phyloP scores from a whole-genome alignment of 2,888 invertebrate genomes.

The Hemicrepidius hirtus region DNA sequence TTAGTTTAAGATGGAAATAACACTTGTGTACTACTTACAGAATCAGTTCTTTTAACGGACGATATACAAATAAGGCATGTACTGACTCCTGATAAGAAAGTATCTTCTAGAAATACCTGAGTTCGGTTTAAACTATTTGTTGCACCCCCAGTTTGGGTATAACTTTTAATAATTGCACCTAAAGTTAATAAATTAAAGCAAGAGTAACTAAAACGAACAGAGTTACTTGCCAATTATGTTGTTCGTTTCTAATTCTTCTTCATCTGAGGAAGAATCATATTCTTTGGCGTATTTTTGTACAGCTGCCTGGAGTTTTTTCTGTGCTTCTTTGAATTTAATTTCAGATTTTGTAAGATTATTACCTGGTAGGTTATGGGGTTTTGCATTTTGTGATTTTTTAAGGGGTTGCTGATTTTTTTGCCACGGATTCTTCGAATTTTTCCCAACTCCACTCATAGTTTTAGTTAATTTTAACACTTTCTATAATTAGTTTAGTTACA shows the following conservation, averaged over 20 bases:
- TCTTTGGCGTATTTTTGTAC: conserved; percentile 72
- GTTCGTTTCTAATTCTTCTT: conserved; percentile 73
- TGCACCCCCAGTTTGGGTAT: conserved; percentile 69
- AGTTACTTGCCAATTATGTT: conserved; percentile 71
- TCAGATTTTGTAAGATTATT: conserved; percentile 10
- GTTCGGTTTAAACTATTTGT: conserved; percentile 76
- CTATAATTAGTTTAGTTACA: no score
- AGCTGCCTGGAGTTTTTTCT: conserved; percentile 72
- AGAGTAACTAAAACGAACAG: no score
- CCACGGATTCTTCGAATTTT: conserved; percentile 27
- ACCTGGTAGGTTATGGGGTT: neutral
- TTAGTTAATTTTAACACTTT: no score
- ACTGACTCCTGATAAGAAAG: conserved; percentile 85
- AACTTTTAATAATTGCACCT: conserved; percentile 69
- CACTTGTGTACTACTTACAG: conserved; percentile 76
- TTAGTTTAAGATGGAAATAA: conserved; percentile 1
- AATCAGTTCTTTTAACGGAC: conserved; percentile 85
- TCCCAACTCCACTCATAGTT: conserved; percentile 42
- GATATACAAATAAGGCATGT: conserved; percentile 95
- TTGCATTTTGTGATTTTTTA: neutral
- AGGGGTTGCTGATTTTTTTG: conserved; percentile 4
- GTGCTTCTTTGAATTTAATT: conserved; percentile 72
- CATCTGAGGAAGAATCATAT: conserved; percentile 75
- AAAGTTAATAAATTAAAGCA: neutral
- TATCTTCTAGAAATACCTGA: conserved; percentile 84